These are phyloP conservation scores for Epinotia brunnichana DNA, from an alignment of 2,888 invertebrate species.

Conservation along the genomic window DNA sequence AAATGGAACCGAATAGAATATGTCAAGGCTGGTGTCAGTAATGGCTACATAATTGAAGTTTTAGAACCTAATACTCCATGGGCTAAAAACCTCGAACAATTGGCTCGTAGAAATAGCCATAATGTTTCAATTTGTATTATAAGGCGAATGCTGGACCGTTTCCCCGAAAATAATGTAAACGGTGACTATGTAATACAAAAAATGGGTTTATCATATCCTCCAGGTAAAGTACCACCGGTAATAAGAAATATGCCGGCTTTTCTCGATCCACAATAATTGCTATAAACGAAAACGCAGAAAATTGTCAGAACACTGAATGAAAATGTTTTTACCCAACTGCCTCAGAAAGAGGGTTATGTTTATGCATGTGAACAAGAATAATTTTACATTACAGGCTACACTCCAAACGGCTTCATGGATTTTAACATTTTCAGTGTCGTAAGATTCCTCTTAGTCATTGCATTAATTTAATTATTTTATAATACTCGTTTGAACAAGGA, in stretches of 20 bases:
- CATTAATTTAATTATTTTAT: too few relatives aligned
- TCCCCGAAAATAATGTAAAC: constrained; percentile 73
- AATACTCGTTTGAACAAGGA: too few relatives aligned
- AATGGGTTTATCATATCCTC: constrained; percentile 71
- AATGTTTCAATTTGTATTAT: constrained; percentile 86
- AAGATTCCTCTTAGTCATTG: too few relatives aligned
- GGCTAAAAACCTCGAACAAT: constrained; percentile 83
- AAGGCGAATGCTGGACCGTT: constrained; percentile 86
- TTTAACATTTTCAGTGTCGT: too few relatives aligned
- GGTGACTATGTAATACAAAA: constrained; percentile 67
- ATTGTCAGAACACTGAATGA: too few relatives aligned
- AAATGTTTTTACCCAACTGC: too few relatives aligned
- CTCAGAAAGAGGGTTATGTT: too few relatives aligned
- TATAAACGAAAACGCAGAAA: too few relatives aligned
- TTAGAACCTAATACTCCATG: constrained; percentile 92
- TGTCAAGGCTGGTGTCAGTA: constrained; percentile 84
- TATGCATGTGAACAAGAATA: too few relatives aligned
- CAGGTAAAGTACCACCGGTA: constrained; percentile 74
- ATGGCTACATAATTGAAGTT: constrained; percentile 90
- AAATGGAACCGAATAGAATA: constrained; percentile 94
- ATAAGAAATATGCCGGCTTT: constrained; percentile 59
- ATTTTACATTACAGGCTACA: too few relatives aligned
- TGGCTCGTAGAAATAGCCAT: constrained; percentile 87
- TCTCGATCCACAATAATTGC: too few relatives aligned
- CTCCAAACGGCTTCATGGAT: too few relatives aligned